phyloP scores from a whole-genome alignment of 92 coral and sea anemone species.

The Phenganax marumi region DNA sequence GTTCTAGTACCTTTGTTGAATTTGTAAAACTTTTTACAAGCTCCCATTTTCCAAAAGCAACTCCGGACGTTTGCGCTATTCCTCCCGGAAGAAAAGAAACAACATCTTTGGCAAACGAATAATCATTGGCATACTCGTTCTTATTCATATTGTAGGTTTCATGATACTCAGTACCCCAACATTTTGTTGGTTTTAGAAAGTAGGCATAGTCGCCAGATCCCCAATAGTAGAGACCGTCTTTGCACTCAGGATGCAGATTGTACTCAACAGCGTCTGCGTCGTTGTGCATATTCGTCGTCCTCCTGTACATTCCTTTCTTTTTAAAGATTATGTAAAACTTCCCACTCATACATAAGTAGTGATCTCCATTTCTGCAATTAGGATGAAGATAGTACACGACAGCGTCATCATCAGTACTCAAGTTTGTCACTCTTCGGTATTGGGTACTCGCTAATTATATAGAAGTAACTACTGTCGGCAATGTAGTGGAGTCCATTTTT shows the following conservation, averaged over 20 bases:
- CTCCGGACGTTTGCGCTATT: constrained; percentile 12
- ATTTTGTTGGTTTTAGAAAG: constrained; percentile 6
- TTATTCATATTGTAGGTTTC: constrained; percentile 30
- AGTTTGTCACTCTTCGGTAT: constrained; percentile 29
- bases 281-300: constrained; percentile 25
- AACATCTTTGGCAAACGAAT: neutral
- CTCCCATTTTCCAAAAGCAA: neutral
- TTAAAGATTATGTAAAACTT: constrained; percentile 12
- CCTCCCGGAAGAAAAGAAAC: constrained; percentile 25
- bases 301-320: constrained; percentile 19
- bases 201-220: constrained; percentile 19
- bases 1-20: no score
- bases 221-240: constrained; percentile 29
- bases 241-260: constrained; percentile 3
- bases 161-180: constrained; percentile 31
- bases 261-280: neutral
- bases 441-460: constrained; percentile 11
- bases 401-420: constrained; percentile 15
- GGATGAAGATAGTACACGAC: constrained; percentile 44
- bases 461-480: constrained; percentile 8
- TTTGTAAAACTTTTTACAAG: no score
- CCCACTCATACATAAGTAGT: constrained; percentile 16
- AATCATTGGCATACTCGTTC: neutral
- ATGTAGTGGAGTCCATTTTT: constrained; percentile 33
- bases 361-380: constrained; percentile 27